A percentile compares a stretch with the other conserved stretches of the same genome.
Evolutionary conservation across 2,113 vertebrate genomes (phyloP).

Genomic region (Calyptomena viridis): DNA sequence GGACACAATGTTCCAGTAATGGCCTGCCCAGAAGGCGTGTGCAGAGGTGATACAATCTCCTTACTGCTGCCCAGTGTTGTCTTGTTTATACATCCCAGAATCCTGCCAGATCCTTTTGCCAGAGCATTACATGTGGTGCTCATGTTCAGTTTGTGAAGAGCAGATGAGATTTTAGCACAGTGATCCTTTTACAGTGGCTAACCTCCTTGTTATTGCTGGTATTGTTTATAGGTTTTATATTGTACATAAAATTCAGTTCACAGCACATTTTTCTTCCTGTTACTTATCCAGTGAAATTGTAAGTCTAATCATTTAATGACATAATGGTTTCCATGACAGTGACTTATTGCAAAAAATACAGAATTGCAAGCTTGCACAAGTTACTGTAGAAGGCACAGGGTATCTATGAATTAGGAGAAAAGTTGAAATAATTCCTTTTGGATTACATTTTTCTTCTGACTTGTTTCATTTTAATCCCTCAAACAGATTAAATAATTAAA

Average conservation of each 20-base stretch:
- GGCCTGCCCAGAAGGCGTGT: not conserved
- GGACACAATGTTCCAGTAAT: conserved; percentile 38
- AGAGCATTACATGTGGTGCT: not conserved
- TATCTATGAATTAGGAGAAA: not conserved
- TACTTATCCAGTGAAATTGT: not conserved
- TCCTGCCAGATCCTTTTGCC: not conserved
- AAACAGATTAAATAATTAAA: not conserved
- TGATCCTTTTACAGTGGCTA: not conserved
- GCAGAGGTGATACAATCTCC: conserved; percentile 52
- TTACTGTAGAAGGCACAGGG: not conserved
- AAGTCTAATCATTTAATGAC: not conserved
- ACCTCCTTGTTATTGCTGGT: not conserved
- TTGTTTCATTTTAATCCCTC: not conserved
- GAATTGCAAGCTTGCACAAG: not conserved
- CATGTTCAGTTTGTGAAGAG: not conserved
- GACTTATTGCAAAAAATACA: not conserved
- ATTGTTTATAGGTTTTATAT: not conserved
- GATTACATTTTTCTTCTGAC: not conserved
- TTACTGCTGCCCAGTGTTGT: conserved; percentile 12
- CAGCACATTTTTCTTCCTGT: not conserved
- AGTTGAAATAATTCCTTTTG: not conserved
- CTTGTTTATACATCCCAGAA: not conserved
- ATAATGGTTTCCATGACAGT: not conserved
- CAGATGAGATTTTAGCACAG: not conserved
- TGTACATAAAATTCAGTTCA: not conserved